phyloP scores from a whole-genome alignment of 2,113 vertebrate genomes.

The Chionis minor region DNA sequence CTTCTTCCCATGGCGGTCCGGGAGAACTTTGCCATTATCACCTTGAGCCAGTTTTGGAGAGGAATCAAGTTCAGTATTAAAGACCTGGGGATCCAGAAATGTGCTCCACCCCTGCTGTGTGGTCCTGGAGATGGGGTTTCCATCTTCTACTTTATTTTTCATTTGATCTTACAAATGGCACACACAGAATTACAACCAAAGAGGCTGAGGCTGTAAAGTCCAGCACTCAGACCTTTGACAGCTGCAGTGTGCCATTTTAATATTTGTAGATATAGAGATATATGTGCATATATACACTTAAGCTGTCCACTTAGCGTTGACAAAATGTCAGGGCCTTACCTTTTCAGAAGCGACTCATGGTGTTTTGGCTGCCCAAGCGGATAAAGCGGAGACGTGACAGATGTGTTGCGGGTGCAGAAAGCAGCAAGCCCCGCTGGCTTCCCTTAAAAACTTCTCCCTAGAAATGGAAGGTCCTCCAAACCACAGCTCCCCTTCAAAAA shows the following conservation, averaged over 20 bases:
- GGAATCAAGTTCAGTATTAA: not conserved
- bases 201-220: not conserved
- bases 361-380: not conserved
- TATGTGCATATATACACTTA: not conserved
- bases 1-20: not conserved
- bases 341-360: not conserved
- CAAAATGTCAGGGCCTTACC: not conserved
- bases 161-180: not conserved
- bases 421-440: not conserved
- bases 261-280: not conserved
- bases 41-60: not conserved
- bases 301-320: not conserved
- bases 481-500: not conserved
- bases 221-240: not conserved
- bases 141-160: not conserved
- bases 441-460: not conserved
- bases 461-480: not conserved
- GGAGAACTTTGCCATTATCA: not conserved
- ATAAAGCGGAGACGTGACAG: accelerated
- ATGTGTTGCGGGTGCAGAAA: not conserved
- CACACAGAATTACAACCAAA: not conserved
- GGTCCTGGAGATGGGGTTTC: not conserved
- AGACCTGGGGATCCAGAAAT: not conserved
- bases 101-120: not conserved
- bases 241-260: not conserved